Evolutionary conservation across 2,113 vertebrate species (phyloP).

Genomic region (Indicator indicator): DNA sequence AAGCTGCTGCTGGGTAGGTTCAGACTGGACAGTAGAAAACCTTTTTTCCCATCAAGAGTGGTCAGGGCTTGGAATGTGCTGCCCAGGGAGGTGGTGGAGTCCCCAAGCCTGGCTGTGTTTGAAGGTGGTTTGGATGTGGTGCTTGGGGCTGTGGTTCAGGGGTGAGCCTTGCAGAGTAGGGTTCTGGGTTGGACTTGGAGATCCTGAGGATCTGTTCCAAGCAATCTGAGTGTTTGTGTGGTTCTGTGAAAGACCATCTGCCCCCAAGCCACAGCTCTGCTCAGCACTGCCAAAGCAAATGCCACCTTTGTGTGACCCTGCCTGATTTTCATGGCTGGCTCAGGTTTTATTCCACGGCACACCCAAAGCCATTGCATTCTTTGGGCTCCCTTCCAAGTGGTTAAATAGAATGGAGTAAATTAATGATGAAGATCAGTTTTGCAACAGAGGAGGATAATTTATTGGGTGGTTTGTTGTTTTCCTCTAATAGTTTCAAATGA

Average conservation of each 20-base stretch:
- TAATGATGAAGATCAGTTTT: constrained; percentile 62
- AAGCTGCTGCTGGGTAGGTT: too few relatives aligned
- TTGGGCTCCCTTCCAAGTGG: constrained; percentile 24
- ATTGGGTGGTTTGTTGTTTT: constrained; percentile 58
- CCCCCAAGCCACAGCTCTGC: background rate
- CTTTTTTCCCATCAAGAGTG: too few relatives aligned
- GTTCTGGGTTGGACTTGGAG: too few relatives aligned
- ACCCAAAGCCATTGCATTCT: background rate
- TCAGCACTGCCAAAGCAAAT: background rate
- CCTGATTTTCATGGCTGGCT: background rate
- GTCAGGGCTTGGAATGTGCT: too few relatives aligned
- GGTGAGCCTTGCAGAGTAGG: too few relatives aligned
- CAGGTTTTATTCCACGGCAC: constrained; percentile 21
- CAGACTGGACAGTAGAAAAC: too few relatives aligned
- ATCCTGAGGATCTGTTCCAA: too few relatives aligned
- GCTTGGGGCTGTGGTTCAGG: too few relatives aligned
- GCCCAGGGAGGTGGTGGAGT: too few relatives aligned
- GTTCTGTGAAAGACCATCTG: background rate
- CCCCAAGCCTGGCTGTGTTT: too few relatives aligned
- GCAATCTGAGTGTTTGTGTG: too few relatives aligned
- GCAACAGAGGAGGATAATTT: constrained; percentile 44
- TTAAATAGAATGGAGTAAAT: constrained; percentile 58
- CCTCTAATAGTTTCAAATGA: constrained; percentile 51
- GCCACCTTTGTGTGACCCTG: background rate
- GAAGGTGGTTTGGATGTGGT: too few relatives aligned